Conservation (phyloP, 92 coral and sea anemone genomes). For the Zoanthus sansibaricus region DNA sequence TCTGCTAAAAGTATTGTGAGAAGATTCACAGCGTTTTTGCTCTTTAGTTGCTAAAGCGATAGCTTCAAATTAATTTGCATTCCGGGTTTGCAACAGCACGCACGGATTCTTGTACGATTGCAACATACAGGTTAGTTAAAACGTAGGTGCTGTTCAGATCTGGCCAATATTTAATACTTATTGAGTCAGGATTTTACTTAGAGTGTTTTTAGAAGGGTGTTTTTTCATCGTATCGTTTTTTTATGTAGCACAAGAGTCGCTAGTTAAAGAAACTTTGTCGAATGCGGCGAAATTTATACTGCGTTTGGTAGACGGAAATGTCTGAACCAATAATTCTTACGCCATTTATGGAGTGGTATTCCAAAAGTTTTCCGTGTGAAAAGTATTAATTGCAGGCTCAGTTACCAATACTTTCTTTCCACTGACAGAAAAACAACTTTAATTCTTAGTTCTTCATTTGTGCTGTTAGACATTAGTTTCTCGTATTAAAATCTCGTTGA, state of each 20-base stretch:
- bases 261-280: not conserved
- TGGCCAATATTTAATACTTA: not conserved
- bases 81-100: conserved; percentile 1
- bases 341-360: conserved; percentile 3
- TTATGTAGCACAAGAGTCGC: not conserved
- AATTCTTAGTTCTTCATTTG: not conserved
- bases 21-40: not conserved
- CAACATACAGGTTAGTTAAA: conserved; percentile 26
- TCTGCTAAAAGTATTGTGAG: not conserved
- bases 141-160: conserved; percentile 17
- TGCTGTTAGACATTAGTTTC: conserved; percentile 4
- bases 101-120: conserved; percentile 3
- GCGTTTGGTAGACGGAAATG: conserved; percentile 6
- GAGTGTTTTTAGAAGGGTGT: not conserved
- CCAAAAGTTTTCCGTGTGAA: not conserved
- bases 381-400: no score
- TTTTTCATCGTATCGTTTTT: conserved; percentile 18
- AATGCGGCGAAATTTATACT: not conserved
- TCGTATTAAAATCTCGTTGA: conserved; percentile 6
- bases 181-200: not conserved
- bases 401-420: not conserved
- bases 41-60: not conserved
- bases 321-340: not conserved
- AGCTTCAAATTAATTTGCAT: conserved; percentile 21
- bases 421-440: not conserved